Evolutionary conservation across 2,888 invertebrate species (phyloP).

Genomic region (Morinoia aosen): DNA sequence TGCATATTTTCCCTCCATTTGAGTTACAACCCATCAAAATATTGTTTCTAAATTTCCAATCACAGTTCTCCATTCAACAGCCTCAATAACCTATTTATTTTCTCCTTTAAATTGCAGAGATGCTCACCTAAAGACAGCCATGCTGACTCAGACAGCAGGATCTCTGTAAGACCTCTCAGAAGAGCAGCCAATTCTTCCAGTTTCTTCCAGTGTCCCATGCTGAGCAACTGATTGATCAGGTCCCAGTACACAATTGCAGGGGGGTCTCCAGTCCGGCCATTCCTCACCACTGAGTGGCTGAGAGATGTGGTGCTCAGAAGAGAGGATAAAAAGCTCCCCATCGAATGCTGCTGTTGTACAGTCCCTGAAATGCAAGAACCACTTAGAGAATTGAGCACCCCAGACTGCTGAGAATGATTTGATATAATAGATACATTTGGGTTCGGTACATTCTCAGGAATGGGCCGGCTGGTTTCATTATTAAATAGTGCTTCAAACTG

Average conservation of each 20-base stretch:
- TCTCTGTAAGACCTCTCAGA: constrained; percentile 1
- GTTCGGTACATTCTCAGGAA: neutral
- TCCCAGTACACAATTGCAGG: constrained; percentile 28
- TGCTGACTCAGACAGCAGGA: constrained; percentile 35
- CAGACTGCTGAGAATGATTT: neutral
- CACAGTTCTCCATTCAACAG: neutral
- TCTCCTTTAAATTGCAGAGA: neutral
- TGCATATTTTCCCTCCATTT: no score
- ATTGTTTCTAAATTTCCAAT: no score
- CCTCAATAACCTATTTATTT: neutral
- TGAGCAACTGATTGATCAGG: constrained; percentile 24
- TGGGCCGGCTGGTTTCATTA: neutral
- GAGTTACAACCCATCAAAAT: no score
- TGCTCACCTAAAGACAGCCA: constrained; percentile 36
- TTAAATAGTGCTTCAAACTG: neutral
- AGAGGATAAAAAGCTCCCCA: neutral
- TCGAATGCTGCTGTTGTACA: neutral
- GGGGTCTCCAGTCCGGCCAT: neutral
- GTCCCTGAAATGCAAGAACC: neutral
- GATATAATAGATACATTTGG: neutral
- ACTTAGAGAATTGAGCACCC: neutral
- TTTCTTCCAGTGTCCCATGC: neutral
- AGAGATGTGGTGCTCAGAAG: constrained; percentile 5
- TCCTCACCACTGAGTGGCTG: neutral
- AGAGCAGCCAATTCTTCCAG: constrained; percentile 42